Evolutionary conservation across 23 tunicate genomes (phyloP), one percentile per base, ranked within the genome.

Genomic region (Trididemnum nubilum): DNA sequence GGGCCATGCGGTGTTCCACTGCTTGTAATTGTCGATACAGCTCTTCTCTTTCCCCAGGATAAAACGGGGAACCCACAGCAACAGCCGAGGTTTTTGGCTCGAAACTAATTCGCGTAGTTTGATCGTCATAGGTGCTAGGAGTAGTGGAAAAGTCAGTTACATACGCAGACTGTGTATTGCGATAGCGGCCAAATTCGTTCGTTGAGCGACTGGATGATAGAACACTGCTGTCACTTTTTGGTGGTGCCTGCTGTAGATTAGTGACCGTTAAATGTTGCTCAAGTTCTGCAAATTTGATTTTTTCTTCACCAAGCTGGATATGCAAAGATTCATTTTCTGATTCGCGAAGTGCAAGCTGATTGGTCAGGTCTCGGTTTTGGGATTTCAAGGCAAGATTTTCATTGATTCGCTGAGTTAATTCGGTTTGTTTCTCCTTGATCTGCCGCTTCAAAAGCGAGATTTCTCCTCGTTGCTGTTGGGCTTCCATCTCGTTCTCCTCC

Each of bases 401-500:
- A 50, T 81, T 52, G 26, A 72, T 32, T 2, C 90, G 71, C 29
- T 67, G 90, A 21, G 79, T 51, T 25, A 67, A 28, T 36, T 85
- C 90, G 36, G 19, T 24, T 67, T 85, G 84, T 78, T 58, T 85
- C 21, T 85, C 90, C 36, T 67, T 79, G 27, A 85, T 44, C 39
- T 85, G 84, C 0, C 90, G 71, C 57, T 85, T 85, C 27, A 85
- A 59, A 28, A 64, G 76, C 33, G 83, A 79, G 15, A 85, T 29
- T 33, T 85, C 90, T 30, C 84, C 83, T 79, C 65, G 72, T 37
- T 79, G 81, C 58, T 85, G 90, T 51, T 85, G 83, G 54, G 66
- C 35, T 35, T 78, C 83, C 35, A 44, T 27, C 34, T 85, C 90
- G 79, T 61, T 79, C 35, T 85, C 90, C 51, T 85, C 90, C n/a